Evolutionary conservation across 2,113 vertebrate species (phyloP), one percentile per base, ranked within the genome.

Genomic region (Lates calcarifer): DNA sequence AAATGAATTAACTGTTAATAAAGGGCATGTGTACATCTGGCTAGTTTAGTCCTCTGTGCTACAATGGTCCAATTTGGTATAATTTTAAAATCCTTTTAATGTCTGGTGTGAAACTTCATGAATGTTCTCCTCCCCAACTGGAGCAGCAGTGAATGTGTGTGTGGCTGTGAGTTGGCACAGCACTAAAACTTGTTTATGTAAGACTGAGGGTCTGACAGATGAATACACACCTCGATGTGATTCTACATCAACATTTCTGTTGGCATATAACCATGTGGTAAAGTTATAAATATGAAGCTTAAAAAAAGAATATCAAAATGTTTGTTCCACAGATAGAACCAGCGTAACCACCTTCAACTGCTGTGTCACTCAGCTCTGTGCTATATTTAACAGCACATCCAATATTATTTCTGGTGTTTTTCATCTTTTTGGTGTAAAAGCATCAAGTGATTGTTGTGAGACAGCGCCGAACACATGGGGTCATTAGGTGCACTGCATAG

Each of bases 361-460:
- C 79, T 28, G 24, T 77, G 69, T 74, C 64, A 87, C 61, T 69
- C 56, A 11, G 63, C 67, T 71, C 53, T 28, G 68, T 31, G 56
- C 51, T 87, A 78, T 62, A 77, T 92, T 83, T 88, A 86, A 70
- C 63, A 58, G 31, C 22, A 10, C 66, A 31, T 62, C 51, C 29
- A 1, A 15, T 45, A 15, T 77, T 82, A 77, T 86, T 87, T 73
- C 56, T 81, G 67, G 28, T 77, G 45, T n/a, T 61, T 79, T 77
- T 90, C 47, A 73, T 81, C 73, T 69, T 1, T 14, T 65, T 35
- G 17, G 49, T 45, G 39, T 68, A 6, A 61, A 82, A 68, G 55
- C 45, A 57, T n/a, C 4, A 15, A 63, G 26, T 29, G 68, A 65
- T 14, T 33, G 28, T 28, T 33, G 45, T 45, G 51, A 81, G 39